These are phyloP conservation scores for Xestia c-nigrum DNA, from an alignment of 2,888 invertebrate genomes.

Conservation along the genomic window DNA sequence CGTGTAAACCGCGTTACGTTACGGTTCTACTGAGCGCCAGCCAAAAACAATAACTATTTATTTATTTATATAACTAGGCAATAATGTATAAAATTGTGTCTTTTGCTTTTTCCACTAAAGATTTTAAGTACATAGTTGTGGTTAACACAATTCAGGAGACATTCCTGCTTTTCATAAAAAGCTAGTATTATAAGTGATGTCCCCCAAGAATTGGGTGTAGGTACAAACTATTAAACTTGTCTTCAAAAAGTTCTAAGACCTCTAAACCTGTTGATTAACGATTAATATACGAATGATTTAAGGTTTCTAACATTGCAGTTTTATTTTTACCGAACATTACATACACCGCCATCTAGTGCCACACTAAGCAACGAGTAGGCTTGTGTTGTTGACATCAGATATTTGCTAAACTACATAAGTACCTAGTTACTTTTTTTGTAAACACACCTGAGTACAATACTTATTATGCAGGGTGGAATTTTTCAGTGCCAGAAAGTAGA, in stretches of 20 bases:
- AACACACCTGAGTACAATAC: no score
- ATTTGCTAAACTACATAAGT: no score
- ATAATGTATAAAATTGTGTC: background rate
- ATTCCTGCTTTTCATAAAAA: background rate
- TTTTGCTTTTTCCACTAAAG: background rate
- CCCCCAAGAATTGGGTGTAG: background rate
- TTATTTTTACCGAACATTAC: no score
- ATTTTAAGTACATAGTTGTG: background rate
- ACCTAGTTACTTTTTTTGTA: no score
- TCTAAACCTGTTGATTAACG: slow-evolving; percentile 12
- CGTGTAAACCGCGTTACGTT: background rate
- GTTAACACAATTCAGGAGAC: background rate
- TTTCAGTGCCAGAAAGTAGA: no score
- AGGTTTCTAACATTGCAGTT: background rate
- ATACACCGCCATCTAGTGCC: no score
- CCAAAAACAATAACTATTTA: background rate
- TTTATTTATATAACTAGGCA: no score
- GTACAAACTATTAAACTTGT: slow-evolving; percentile 1
- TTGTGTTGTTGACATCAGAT: no score
- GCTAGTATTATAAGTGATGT: background rate
- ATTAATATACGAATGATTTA: background rate
- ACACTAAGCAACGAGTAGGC: no score
- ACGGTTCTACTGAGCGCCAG: no score
- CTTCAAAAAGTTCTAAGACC: slow-evolving; percentile 1
- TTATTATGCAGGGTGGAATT: no score